Evolutionary conservation across 2,113 vertebrate genomes (phyloP).

Genomic region (Ctenodactylus gundi): DNA sequence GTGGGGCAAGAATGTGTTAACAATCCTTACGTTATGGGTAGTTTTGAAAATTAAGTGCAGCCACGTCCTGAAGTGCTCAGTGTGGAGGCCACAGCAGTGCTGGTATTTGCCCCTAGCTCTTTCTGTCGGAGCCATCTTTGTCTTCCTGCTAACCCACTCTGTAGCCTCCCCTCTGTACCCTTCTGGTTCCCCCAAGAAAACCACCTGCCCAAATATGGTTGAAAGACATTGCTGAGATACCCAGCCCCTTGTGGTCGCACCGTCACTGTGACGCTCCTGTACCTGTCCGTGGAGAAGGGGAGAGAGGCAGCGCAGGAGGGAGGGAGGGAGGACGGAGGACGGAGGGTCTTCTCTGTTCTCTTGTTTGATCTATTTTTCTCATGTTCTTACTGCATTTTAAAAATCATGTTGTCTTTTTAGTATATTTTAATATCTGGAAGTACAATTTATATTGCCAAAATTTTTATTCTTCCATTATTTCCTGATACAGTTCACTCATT

Average conservation of each 20-base stretch:
- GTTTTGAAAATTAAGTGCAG: neutral
- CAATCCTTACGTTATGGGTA: neutral
- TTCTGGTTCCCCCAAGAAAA: neutral
- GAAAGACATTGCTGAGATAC: neutral
- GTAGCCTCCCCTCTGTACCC: neutral
- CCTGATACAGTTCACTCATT: neutral
- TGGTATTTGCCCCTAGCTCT: neutral
- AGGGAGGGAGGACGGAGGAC: rapidly evolving
- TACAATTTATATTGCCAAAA: neutral
- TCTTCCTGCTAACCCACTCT: neutral
- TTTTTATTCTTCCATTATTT: neutral
- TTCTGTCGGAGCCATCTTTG: neutral
- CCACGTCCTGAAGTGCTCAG: neutral
- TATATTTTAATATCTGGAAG: neutral
- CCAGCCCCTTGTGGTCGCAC: neutral
- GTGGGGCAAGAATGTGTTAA: neutral
- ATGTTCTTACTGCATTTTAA: neutral
- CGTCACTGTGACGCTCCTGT: neutral
- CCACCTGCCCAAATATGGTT: neutral
- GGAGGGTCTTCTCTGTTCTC: neutral
- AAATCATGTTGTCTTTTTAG: neutral
- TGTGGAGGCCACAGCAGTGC: neutral
- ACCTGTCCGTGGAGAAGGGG: neutral
- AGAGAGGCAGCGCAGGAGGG: too few species aligned
- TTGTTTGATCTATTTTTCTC: neutral